Percentiles rank a stretch among this genome's conserved stretches.
Conservation (phyloP, 2,113 vertebrate species). For the Colaptes auratus region DNA sequence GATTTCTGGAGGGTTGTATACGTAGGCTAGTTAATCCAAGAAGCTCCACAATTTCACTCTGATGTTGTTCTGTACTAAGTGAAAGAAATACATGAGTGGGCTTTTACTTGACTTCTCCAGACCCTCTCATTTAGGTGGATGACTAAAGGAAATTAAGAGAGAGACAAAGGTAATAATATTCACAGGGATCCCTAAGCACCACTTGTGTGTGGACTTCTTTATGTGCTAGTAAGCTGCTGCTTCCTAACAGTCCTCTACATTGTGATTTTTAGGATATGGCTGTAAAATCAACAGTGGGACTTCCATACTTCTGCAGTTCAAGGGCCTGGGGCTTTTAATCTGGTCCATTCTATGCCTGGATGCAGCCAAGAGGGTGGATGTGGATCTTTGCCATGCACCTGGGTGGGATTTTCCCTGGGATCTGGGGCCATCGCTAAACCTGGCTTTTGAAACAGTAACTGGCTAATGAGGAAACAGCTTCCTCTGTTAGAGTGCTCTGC, state of each 20-base stretch:
- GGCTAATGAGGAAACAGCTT: neutral
- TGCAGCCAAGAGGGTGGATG: accelerated
- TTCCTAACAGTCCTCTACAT: neutral
- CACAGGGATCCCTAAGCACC: neutral
- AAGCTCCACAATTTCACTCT: neutral
- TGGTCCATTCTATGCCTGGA: neutral
- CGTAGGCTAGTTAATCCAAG: neutral
- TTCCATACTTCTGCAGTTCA: neutral
- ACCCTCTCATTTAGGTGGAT: neutral
- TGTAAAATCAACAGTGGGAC: neutral
- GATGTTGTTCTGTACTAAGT: neutral
- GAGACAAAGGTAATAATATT: neutral
- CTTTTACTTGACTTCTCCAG: neutral
- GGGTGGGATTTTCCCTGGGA: neutral
- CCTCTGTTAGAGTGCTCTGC: neutral
- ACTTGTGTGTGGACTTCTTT: accelerated
- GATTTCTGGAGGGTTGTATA: neutral
- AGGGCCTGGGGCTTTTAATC: neutral
- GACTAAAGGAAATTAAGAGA: neutral
- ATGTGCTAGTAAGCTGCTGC: neutral
- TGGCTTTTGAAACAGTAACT: neutral
- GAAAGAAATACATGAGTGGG: neutral
- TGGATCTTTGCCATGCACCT: neutral
- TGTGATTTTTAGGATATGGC: neutral
- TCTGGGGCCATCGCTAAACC: neutral